These are phyloP conservation scores for Blomia tropicalis DNA, from an alignment of 2,888 invertebrate genomes.

Conservation along the genomic window DNA sequence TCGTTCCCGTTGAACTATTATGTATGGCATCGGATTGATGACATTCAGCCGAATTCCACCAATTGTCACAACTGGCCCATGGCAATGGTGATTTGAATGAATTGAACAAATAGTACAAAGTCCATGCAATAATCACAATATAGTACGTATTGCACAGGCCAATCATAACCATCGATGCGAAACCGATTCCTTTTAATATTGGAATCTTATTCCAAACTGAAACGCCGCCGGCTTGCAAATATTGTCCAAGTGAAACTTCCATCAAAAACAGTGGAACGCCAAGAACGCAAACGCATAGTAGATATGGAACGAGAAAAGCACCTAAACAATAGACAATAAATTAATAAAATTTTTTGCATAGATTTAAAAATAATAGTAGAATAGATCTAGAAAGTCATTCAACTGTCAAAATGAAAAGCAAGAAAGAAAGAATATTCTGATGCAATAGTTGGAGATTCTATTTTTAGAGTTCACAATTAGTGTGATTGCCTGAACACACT, in stretches of 20 bases:
- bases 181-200: conserved; percentile 43
- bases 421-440: too few species aligned
- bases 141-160: conserved; percentile 30
- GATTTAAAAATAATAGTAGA: too few species aligned
- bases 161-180: conserved; percentile 31
- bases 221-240: conserved; percentile 74
- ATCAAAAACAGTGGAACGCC: conserved; percentile 85
- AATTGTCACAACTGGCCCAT: conserved; percentile 36
- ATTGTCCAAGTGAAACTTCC: conserved; percentile 86
- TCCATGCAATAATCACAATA: conserved; percentile 29
- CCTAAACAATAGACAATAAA: too few species aligned
- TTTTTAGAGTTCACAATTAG: too few species aligned
- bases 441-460: too few species aligned
- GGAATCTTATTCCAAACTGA: conserved; percentile 84
- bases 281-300: conserved; percentile 74
- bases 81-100: conserved; percentile 36
- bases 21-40: conserved; percentile 38
- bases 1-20: conserved; percentile 29
- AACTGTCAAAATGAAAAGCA: too few species aligned
- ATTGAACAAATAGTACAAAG: conserved; percentile 31
- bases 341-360: too few species aligned
- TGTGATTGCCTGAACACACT: too few species aligned
- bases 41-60: conserved; percentile 38
- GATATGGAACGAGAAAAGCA: conserved; percentile 81
- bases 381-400: too few species aligned